Base-by-base conservation (phyloP, 2,888 invertebrate species). In the Atrina japonica region DNA sequence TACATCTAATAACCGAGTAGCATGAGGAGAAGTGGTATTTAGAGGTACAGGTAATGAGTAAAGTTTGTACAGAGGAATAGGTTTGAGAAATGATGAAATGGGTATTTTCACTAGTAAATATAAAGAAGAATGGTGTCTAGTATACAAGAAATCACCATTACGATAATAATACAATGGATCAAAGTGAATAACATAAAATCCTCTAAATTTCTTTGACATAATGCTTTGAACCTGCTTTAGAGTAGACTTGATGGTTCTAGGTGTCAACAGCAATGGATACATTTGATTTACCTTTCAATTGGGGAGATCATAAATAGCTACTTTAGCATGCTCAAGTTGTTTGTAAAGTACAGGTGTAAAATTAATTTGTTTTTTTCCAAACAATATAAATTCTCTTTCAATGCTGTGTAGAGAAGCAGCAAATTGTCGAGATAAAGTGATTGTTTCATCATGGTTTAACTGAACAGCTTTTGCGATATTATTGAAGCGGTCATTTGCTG, bases 21-120 rank as follows among this genome's bases (percentile, higher is more conserved):
- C 78, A 69, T 74, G 74, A n/a, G 25, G 21, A 18, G 78, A 75
- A 21, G 70, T 66, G 14, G 52, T 11, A 53, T 75, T 75, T 11
- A 75, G 25, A 27, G 75, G 75, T 1, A 78, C 75, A 3, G 73
- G 72, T 0, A 72, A 9, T 7, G 75, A 66, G 23, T 66, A 21
- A 45, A 75, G 47, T 61, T 67, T 47, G 58, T 66, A 75, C 11
- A 72, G 1, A 6, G 35, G 35, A 14, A 78, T 30, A 9, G 76
- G 70, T 27, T 74, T 41, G 11, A 50, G 14, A 49, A 63, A 70
- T 14, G 66, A 27, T 29, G 74, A 70, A 27, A 75, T 45, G n/a
- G 73, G 68, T 55, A 68, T 56, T 40, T 45, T 55, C 9, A 68
- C 40, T 18, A 55, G 55, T 27, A 68, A 53, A 49, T 53, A 69